Percentiles rank a stretch among this genome's conserved stretches.
Conservation (phyloP, 1,140 invertebrate species). For the Ditylenchus dipsaci region DNA sequence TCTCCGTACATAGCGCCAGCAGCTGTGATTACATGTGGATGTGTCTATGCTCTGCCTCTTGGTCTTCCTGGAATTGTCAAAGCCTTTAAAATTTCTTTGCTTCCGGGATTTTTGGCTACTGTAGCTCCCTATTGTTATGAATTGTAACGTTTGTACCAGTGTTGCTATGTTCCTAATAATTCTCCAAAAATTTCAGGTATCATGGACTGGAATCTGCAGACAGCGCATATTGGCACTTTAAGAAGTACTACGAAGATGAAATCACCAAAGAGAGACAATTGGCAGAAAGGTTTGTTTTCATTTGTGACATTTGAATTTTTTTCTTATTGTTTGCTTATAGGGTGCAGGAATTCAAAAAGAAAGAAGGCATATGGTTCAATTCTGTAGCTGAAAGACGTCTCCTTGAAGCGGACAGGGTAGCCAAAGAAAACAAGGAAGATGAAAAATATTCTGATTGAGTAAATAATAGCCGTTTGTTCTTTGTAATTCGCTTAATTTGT, state of each 20-base stretch:
- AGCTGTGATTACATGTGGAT: background rate
- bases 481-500: no score
- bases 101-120: background rate
- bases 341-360: background rate
- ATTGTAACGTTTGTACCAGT: no score
- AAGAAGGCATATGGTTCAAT: background rate
- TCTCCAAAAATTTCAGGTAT: background rate
- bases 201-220: background rate
- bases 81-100: background rate
- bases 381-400: background rate
- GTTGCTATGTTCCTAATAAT: no score
- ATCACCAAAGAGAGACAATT: no score
- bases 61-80: background rate
- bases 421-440: background rate
- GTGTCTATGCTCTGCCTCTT: background rate
- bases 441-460: no score
- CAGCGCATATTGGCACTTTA: background rate
- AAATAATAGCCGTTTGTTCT: no score
- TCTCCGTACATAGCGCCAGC: slow-evolving; percentile 10
- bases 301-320: no score
- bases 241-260: background rate
- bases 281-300: no score
- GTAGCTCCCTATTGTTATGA: no score
- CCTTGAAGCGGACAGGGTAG: background rate
- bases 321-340: background rate